A percentile compares a stretch with the other conserved stretches of the same genome.
Conservation (phyloP, 2,113 vertebrate species). For the Dipodomys spectabilis region DNA sequence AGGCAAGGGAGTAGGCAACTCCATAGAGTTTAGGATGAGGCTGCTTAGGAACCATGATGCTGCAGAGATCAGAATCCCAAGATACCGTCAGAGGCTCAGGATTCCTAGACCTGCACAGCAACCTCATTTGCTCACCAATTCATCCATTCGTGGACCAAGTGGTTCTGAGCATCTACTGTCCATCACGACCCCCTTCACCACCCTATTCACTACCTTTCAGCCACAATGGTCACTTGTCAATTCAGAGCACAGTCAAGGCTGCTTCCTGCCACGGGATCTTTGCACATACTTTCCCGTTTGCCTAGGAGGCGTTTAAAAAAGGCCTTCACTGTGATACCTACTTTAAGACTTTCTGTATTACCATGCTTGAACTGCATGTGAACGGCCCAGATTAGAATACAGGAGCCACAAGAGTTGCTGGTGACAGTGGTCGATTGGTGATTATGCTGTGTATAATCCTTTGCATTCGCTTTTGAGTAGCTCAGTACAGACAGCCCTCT, state of each 20-base stretch:
- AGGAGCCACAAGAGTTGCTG: neutral
- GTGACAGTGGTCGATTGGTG: neutral
- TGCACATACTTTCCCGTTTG: neutral
- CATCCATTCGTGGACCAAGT: neutral
- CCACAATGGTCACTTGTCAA: neutral
- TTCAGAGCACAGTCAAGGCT: neutral
- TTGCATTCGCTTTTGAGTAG: constrained; percentile 23
- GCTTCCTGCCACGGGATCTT: constrained; percentile 27
- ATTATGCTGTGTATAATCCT: neutral
- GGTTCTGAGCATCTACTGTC: no score
- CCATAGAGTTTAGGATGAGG: no score
- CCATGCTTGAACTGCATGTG: neutral
- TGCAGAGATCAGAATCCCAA: neutral
- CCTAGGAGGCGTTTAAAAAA: neutral
- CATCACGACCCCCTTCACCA: neutral
- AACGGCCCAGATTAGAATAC: neutral
- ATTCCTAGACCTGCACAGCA: neutral
- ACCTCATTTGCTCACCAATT: neutral
- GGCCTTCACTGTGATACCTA: neutral
- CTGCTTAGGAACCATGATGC: no score
- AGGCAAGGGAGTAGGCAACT: no score
- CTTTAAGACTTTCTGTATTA: neutral
- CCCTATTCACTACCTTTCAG: neutral
- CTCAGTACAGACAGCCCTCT: neutral
- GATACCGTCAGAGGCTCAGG: neutral